Evolutionary conservation across 2,888 invertebrate genomes (phyloP), one percentile per base, ranked within the genome.

Genomic region (Xylophagus ater): DNA sequence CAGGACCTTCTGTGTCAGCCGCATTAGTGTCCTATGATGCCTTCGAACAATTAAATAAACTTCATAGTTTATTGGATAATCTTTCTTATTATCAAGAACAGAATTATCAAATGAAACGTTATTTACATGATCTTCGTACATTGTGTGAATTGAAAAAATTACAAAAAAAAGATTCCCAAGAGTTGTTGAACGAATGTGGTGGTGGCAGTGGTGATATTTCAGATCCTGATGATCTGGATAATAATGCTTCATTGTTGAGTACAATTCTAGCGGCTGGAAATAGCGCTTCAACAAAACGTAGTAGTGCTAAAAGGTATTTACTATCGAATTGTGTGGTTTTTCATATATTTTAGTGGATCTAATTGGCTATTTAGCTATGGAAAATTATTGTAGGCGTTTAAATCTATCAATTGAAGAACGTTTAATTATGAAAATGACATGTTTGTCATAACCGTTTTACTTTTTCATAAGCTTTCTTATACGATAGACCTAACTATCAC

Each of bases 1-100:
- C 74, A 0, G 71, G 65, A 38, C 68, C 73, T 10, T 60, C 71
- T 3, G 75, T 77, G 31, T 60, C 68, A 3, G 71, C 67, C 21
- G 71, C 73, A 0, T 67, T 74, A 48, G 72, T 72, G 13, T 71
- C 76, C 0, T 65, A 76, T 9, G 76, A 78, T 49, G 74, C 78
- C 1, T 71, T 89, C 45, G 84, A 86, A 52, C 85, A 88, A 53
- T 60, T 89, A 34, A 85, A 84, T 49, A 81, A 81, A 50, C 68
- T 89, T 6, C 75, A 86, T 50, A 74, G 76, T 43, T 62, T 89
- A 21, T 71, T 88, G 60, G 83, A 87, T 53, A 81, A 85, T 53
- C 71, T 86, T 47, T 68, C 83, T 5, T 73, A 74, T 28, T 62
- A 86, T 24, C 72, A 78, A 47, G 78, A 82, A 51, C 78, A 83